Evolutionary conservation across 2,797 vertebrate species (phyloP), one percentile per base, ranked within the genome.

Genomic region (Pristis pectinata): DNA sequence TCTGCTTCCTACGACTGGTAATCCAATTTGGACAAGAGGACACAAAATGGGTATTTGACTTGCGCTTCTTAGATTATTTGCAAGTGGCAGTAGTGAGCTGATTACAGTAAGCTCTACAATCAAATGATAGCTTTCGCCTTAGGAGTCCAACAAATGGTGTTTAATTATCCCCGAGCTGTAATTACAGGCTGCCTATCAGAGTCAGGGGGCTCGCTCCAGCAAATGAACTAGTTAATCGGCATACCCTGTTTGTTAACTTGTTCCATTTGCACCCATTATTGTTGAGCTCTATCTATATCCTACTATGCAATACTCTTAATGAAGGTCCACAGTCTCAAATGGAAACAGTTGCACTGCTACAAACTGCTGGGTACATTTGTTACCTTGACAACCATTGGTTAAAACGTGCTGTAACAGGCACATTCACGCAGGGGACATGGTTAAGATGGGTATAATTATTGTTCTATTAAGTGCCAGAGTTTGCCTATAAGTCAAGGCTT

Each of bases 401-500:
- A 30, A 94, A 74, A 93, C 13, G 92, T 94, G 92, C 22, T 74
- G 70, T 49, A 94, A 70, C 24, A 72, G 91, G 92, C 92, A 56
- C 56, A 67, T 49, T 94, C 70, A 72, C 41, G 17, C 30, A 53
- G 92, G 27, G 41, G 64, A 72, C 44, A 17, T 41, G 49, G 61
- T 67, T 74, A 94, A 74, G 49, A 94, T 49, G 49, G 49, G 92
- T 94, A n/a, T 94, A 94, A 76, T 94, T 94, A 74, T 74, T 49
- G 70, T 34, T 56, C 92, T 94, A 15, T 56, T 44, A 53, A 94
- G 92, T 49, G 44, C 34, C 44, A 74, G 70, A 94, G 27, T 49
- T 53, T 53, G 72, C 5, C 72, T 74, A 70, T 94, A 76, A 94
- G 72, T 94, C 92, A 76, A 76, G 53, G 61, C 91, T 93, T 72